Base-by-base conservation (phyloP, 2,797 vertebrate genomes). In the Centropyge bicolor region DNA sequence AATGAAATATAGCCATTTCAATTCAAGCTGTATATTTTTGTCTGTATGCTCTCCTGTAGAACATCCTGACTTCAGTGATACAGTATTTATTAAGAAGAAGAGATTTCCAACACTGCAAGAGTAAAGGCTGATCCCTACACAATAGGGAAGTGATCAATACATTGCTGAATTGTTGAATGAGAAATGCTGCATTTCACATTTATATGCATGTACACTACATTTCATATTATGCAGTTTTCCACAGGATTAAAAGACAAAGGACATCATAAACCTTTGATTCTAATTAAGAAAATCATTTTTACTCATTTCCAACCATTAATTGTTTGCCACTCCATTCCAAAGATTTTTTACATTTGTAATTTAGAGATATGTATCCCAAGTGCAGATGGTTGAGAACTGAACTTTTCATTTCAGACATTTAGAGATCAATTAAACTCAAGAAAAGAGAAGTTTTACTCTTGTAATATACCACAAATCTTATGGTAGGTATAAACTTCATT, bases 11-110 rank as follows among this genome's bases (percentile, higher is more conserved):
- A 14, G 38, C 17, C 1, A n/a, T 65, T 70, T 59, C n/a, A 60
- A 36, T 27, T 63, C 45, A n/a, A 70, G 8, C 20, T 64, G 77
- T 10, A 22, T 48, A 27, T 31, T 45, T 68, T 36, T 48, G 6
- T 56, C 57, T 20, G 16, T 56, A 54, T 1, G 19, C 41, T 40
- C 11, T 43, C 38, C 60, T 56, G 68, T 36, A 54, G 4, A 41
- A 41, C 55, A 64, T 57, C 11, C 49, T 38, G 11, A 35, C 31
- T 16, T 51, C 17, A 11, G 41, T 31, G 8, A 62, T 13, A 1
- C 3, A 54, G 20, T 12, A 51, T 61, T 57, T 11, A 57, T 17
- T 11, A 16, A 16, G 7, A 55, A 54, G 24, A 0, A 24, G 16
- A 55, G 56, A 36, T 45, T 56, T 56, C 24, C 24, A 31, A 9